A percentile compares a stretch with the other conserved stretches of the same genome.
phyloP scores from a whole-genome alignment of 2,888 invertebrate genomes.

The Volucella zonaria region DNA sequence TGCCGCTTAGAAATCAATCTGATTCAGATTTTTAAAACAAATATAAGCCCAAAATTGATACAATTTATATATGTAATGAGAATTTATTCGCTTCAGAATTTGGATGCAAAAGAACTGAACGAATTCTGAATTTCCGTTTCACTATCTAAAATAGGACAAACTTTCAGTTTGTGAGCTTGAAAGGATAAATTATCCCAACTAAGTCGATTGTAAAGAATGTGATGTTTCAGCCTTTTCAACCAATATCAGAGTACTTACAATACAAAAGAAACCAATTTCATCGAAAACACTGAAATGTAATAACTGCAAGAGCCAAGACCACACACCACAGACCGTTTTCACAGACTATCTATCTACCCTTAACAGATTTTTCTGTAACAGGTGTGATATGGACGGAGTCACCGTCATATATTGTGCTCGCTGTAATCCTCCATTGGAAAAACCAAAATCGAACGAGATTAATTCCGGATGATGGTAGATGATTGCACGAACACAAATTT shows the following conservation, averaged over 20 bases:
- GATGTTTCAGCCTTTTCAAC: too few species aligned
- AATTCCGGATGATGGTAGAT: neutral
- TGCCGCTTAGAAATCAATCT: too few species aligned
- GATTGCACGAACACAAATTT: neutral
- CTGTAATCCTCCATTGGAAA: constrained; percentile 14
- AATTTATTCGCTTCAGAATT: neutral
- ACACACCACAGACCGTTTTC: too few species aligned
- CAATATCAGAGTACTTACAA: too few species aligned
- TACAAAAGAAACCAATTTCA: too few species aligned
- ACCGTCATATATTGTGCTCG: constrained; percentile 9
- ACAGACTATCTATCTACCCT: neutral
- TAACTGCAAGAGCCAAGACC: constrained; percentile 1
- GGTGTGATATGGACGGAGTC: constrained; percentile 10
- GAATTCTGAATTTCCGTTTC: too few species aligned
- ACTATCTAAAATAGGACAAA: neutral
- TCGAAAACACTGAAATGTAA: neutral
- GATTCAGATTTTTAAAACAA: too few species aligned
- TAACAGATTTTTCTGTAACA: constrained; percentile 25
- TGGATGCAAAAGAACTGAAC: too few species aligned
- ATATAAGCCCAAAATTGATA: neutral
- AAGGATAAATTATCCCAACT: too few species aligned
- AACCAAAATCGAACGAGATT: constrained; percentile 17
- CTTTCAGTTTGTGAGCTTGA: too few species aligned
- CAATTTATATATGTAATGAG: constrained; percentile 21
- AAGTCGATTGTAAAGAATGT: too few species aligned